phyloP scores from a whole-genome alignment of 2,113 vertebrate genomes.

The Nesoenas mayeri region DNA sequence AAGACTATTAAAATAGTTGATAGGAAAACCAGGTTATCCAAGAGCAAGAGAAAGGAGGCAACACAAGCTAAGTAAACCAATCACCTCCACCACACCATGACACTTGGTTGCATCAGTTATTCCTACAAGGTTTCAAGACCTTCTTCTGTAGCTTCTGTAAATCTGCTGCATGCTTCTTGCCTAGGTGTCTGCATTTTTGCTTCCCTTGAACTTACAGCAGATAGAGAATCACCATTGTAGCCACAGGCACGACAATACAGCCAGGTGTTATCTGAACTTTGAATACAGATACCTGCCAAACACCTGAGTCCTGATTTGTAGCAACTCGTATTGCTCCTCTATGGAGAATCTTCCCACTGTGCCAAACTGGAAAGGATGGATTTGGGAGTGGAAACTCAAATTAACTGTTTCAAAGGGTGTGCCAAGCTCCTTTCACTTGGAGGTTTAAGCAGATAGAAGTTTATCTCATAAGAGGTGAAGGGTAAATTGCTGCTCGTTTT shows the following conservation, averaged over 20 bases:
- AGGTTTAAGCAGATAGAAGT: background rate
- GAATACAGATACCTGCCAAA: constrained; percentile 25
- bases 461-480: background rate
- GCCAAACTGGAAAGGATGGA: background rate
- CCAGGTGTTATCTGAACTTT: constrained; percentile 32
- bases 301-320: constrained; percentile 43
- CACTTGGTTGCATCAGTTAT: background rate
- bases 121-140: background rate
- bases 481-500: background rate
- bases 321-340: background rate
- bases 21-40: background rate
- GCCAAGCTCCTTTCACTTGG: background rate
- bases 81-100: background rate
- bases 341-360: background rate
- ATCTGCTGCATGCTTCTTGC: background rate
- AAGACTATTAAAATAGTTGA: background rate
- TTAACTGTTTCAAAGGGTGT: background rate
- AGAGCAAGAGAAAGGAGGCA: background rate
- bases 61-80: background rate
- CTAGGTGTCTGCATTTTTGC: background rate
- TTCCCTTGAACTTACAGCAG: background rate
- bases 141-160: background rate
- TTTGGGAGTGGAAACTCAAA: constrained; percentile 13
- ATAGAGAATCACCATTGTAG: background rate
- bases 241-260: background rate